Conservation (phyloP, 2,797 vertebrate genomes). For the Gymnodraco acuticeps region DNA sequence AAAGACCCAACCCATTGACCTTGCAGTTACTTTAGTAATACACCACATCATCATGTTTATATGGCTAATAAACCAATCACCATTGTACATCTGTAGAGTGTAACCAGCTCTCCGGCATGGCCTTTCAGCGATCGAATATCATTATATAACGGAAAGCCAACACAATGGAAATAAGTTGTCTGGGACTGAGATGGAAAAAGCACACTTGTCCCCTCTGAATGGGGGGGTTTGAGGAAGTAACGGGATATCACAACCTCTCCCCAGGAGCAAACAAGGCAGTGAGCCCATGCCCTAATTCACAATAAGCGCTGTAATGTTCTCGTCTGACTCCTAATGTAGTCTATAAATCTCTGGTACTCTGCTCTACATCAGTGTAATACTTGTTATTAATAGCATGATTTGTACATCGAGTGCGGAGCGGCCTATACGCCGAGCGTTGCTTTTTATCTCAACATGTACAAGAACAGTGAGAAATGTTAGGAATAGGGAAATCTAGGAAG, state of each 20-base stretch:
- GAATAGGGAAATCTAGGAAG: conserved; percentile 53
- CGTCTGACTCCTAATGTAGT: conserved; percentile 75
- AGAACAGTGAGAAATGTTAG: conserved; percentile 50
- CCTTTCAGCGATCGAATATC: conserved; percentile 76
- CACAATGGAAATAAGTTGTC: conserved; percentile 73
- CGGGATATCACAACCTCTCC: conserved; percentile 71
- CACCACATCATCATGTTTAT: conserved; percentile 69
- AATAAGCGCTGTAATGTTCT: conserved; percentile 78
- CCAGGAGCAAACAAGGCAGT: conserved; percentile 75
- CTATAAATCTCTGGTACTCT: conserved; percentile 78
- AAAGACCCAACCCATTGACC: conserved; percentile 26
- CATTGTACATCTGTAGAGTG: conserved; percentile 69
- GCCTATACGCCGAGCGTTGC: conserved; percentile 28
- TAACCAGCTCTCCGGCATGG: conserved; percentile 66
- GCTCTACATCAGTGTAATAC: conserved; percentile 73
- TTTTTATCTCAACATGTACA: conserved; percentile 52
- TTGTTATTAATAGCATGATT: conserved; percentile 67
- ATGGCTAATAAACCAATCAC: conserved; percentile 76
- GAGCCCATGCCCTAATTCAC: conserved; percentile 77
- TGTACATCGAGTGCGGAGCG: conserved; percentile 43
- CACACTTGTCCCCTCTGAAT: conserved; percentile 76
- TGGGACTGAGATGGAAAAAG: conserved; percentile 77
- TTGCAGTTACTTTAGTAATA: conserved; percentile 46
- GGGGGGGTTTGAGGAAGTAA: conserved; percentile 75
- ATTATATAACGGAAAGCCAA: conserved; percentile 76